Evolutionary conservation across 2,113 vertebrate species (phyloP).

Genomic region (Neoarius graeffei): DNA sequence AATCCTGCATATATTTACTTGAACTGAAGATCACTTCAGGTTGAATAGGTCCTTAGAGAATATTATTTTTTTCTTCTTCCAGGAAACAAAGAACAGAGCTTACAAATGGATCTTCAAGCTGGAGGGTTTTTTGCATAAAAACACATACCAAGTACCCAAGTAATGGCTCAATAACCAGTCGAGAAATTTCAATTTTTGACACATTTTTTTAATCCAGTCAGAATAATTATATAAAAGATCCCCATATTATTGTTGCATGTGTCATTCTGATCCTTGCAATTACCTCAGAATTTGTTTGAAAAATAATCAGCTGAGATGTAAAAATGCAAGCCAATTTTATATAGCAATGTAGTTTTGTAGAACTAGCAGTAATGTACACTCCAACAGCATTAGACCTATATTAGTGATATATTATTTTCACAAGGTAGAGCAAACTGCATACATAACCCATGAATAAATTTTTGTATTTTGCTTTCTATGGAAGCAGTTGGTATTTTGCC

Average conservation of each 20-base stretch:
- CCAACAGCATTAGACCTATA: too few species aligned
- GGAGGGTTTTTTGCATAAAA: background rate
- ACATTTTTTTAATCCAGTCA: background rate
- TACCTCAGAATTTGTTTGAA: background rate
- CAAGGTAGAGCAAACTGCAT: background rate
- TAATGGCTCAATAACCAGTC: background rate
- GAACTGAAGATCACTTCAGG: background rate
- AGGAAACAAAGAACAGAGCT: background rate
- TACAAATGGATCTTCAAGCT: background rate
- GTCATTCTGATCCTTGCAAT: background rate
- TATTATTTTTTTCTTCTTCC: background rate
- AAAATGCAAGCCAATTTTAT: background rate
- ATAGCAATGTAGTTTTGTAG: too few species aligned
- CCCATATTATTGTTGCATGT: background rate
- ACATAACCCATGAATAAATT: background rate
- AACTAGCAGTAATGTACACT: too few species aligned
- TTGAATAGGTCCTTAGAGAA: background rate
- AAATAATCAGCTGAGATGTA: background rate
- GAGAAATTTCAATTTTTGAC: background rate
- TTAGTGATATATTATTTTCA: background rate
- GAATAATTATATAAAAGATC: background rate
- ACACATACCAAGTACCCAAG: background rate
- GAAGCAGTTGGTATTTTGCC: too few species aligned
- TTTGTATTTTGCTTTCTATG: too few species aligned
- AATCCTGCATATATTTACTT: background rate